These are phyloP conservation scores for Peromyscus aztecus DNA, from an alignment of 2,797 vertebrate species.

Conservation along the genomic window DNA sequence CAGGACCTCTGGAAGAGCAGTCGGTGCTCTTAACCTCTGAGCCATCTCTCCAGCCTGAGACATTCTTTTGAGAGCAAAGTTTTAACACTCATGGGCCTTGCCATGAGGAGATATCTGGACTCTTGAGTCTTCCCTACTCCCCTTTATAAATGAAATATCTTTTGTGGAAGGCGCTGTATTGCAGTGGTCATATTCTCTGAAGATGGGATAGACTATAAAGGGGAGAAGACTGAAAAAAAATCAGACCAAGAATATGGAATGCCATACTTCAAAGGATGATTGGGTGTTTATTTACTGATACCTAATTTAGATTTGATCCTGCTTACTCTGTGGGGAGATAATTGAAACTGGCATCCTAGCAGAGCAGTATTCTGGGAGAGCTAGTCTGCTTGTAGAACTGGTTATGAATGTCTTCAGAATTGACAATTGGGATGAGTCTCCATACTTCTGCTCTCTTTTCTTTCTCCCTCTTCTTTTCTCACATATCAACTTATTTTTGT, in stretches of 20 bases:
- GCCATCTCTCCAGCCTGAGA: too few relatives aligned
- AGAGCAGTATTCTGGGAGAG: background rate
- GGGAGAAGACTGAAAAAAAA: background rate
- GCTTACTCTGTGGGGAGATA: background rate
- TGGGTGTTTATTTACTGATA: slow-evolving; percentile 29
- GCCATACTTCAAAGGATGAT: background rate
- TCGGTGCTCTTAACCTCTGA: too few relatives aligned
- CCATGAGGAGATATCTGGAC: background rate
- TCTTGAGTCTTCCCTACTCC: background rate
- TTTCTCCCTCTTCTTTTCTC: too few relatives aligned
- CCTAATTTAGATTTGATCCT: slow-evolving; percentile 54
- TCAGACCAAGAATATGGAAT: background rate
- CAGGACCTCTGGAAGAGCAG: too few relatives aligned
- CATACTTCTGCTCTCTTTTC: background rate
- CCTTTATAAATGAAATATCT: background rate
- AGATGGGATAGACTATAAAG: background rate
- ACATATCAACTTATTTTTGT: slow-evolving; percentile 4
- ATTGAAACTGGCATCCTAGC: slow-evolving; percentile 38
- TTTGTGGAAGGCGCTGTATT: slow-evolving; percentile 41
- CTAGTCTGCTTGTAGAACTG: background rate
- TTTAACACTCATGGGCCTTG: background rate
- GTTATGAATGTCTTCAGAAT: background rate
- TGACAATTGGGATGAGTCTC: background rate
- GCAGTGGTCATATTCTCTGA: background rate
- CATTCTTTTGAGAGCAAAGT: slow-evolving; percentile 9